These are phyloP conservation scores for Diplosoma virens DNA, from an alignment of 23 tunicate species.

Conservation along the genomic window DNA sequence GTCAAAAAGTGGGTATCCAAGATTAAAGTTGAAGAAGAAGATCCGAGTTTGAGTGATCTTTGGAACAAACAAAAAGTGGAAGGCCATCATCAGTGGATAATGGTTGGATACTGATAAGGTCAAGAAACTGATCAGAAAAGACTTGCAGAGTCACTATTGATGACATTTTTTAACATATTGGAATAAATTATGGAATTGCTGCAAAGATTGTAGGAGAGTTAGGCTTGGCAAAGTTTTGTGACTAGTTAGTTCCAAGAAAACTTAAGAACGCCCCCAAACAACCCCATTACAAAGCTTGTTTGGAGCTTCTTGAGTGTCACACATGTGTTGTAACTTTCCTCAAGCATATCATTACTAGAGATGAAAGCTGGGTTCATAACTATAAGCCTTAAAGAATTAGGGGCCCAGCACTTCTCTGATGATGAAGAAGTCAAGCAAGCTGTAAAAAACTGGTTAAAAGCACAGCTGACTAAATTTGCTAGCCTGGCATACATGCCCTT, in stretches of 20 bases:
- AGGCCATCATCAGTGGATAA: conserved; percentile 9
- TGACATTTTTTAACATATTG: background rate
- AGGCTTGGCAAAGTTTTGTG: background rate
- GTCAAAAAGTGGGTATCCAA: background rate
- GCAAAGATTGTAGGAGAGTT: background rate
- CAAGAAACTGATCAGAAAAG: conserved; percentile 3
- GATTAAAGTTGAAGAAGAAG: background rate
- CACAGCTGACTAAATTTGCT: too few relatives aligned
- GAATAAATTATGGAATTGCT: background rate
- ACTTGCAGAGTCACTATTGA: conserved; percentile 1
- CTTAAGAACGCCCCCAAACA: background rate
- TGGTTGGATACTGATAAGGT: background rate
- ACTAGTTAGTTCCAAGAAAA: background rate
- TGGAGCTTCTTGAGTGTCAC: too few relatives aligned
- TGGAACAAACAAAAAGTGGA: background rate
- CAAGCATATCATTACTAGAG: too few relatives aligned
- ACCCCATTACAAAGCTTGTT: background rate
- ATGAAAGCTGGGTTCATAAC: too few relatives aligned
- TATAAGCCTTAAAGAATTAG: too few relatives aligned
- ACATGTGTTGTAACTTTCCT: too few relatives aligned
- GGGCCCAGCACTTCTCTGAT: too few relatives aligned
- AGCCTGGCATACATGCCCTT: too few relatives aligned
- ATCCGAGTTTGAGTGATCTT: background rate
- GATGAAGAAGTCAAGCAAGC: too few relatives aligned
- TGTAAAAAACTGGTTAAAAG: too few relatives aligned